Conservation (phyloP, 2,797 vertebrate genomes). For the Benthosema pterotum region DNA sequence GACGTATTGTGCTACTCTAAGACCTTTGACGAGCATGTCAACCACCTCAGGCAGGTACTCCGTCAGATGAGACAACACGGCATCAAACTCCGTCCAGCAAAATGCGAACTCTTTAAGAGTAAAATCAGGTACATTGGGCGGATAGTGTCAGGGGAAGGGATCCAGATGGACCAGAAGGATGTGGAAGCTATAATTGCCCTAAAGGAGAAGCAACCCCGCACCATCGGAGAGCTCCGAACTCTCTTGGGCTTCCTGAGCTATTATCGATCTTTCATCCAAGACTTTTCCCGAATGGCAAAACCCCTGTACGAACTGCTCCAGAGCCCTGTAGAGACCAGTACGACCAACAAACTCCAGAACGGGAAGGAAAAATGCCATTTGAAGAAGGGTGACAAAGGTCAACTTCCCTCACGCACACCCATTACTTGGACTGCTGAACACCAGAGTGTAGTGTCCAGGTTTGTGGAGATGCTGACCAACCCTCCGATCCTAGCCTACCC, state of each 20-base stretch:
- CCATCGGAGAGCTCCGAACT: too few species aligned
- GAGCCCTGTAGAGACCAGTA: too few species aligned
- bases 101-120: constrained; percentile 30
- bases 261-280: neutral
- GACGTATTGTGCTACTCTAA: constrained; percentile 20
- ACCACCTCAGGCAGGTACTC: neutral
- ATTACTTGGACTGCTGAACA: constrained; percentile 2
- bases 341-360: too few species aligned
- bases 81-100: constrained; percentile 22
- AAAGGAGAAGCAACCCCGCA: too few species aligned
- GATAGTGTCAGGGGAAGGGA: neutral
- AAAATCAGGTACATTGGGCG: constrained; percentile 1
- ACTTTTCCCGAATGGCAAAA: too few species aligned
- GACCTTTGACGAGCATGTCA: neutral
- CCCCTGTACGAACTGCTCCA: too few species aligned
- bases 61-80: constrained; percentile 4
- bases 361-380: too few species aligned
- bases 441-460: neutral
- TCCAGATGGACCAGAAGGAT: constrained; percentile 4
- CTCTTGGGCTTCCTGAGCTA: constrained; percentile 6
- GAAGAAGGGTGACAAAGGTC: too few species aligned
- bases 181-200: constrained; percentile 2
- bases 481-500: constrained; percentile 5
- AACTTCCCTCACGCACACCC: neutral
- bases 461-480: constrained; percentile 8